Evolutionary conservation across 2,888 invertebrate genomes (phyloP).

Genomic region (Bombyx huttoni): DNA sequence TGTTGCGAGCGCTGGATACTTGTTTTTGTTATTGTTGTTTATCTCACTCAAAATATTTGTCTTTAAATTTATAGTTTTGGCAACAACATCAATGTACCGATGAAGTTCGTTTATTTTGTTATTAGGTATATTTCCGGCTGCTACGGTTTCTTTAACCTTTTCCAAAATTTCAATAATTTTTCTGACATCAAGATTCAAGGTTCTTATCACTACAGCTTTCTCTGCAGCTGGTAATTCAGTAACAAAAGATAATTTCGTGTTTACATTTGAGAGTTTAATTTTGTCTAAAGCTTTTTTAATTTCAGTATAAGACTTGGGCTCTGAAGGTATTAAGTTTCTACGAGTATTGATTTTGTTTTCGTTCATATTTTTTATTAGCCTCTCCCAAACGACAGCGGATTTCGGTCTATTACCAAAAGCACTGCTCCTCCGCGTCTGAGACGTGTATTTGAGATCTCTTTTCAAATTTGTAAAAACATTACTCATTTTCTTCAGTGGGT

Average conservation of each 20-base stretch:
- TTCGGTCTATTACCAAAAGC: conserved; percentile 22
- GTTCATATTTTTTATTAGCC: conserved; percentile 37
- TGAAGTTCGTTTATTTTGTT: conserved; percentile 21
- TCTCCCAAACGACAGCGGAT: conserved; percentile 47
- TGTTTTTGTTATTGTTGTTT: not conserved
- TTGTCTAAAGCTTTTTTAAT: conserved; percentile 26
- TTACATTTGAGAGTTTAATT: conserved; percentile 27
- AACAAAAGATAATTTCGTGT: conserved; percentile 27
- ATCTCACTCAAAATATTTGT: not conserved
- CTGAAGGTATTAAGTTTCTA: conserved; percentile 14
- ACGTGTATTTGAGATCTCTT: conserved; percentile 22
- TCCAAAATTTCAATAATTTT: conserved; percentile 25
- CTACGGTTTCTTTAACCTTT: conserved; percentile 21
- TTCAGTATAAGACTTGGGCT: conserved; percentile 27
- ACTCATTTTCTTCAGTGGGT: conserved; percentile 23
- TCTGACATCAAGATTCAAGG: conserved; percentile 29
- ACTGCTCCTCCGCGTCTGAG: conserved; percentile 24
- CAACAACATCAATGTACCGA: conserved; percentile 33
- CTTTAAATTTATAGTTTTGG: conserved; percentile 26
- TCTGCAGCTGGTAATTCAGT: conserved; percentile 28
- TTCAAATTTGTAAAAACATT: conserved; percentile 33
- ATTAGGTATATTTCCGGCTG: conserved; percentile 13
- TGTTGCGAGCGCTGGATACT: not conserved
- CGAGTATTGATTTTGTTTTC: conserved; percentile 19
- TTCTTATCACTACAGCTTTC: conserved; percentile 34